These are phyloP conservation scores for Neodiprion fabricii DNA, from an alignment of 1,140 invertebrate species.

Conservation along the genomic window DNA sequence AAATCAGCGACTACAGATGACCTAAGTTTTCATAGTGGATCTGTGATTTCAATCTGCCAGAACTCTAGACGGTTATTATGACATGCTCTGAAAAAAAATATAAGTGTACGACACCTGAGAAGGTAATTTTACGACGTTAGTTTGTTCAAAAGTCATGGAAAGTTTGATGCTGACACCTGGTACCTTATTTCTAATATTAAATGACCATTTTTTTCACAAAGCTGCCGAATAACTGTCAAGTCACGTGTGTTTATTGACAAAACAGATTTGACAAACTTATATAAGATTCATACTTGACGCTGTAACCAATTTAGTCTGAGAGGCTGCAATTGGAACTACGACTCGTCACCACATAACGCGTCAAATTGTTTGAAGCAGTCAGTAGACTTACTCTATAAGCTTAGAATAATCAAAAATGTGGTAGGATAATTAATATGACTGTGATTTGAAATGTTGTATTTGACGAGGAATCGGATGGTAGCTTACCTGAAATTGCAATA, in stretches of 20 bases:
- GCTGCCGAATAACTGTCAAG: constrained; percentile 2
- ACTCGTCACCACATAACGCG: constrained; percentile 12
- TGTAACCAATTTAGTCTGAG: constrained; percentile 6
- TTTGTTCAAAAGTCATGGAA: constrained; percentile 14
- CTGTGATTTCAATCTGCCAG: constrained; percentile 10
- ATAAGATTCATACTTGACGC: constrained; percentile 10
- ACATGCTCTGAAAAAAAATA: neutral
- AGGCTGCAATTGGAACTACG: neutral
- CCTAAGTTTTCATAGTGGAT: constrained; percentile 13
- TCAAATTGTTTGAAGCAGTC: constrained; percentile 12
- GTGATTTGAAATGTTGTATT: too few relatives aligned
- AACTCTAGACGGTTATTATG: constrained; percentile 6
- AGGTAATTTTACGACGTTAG: neutral
- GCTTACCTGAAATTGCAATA: too few relatives aligned
- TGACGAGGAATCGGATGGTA: too few relatives aligned
- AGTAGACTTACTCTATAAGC: neutral
- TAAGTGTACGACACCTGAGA: neutral
- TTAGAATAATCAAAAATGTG: too few relatives aligned
- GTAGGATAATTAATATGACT: too few relatives aligned
- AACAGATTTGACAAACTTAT: constrained; percentile 14
- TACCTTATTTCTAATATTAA: constrained; percentile 9
- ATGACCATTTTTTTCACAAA: constrained; percentile 16
- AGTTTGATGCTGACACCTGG: constrained; percentile 8
- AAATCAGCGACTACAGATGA: neutral
- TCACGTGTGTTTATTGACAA: constrained; percentile 8